phyloP scores from a whole-genome alignment of 2,113 vertebrate genomes.

The Syrrhaptes paradoxus region DNA sequence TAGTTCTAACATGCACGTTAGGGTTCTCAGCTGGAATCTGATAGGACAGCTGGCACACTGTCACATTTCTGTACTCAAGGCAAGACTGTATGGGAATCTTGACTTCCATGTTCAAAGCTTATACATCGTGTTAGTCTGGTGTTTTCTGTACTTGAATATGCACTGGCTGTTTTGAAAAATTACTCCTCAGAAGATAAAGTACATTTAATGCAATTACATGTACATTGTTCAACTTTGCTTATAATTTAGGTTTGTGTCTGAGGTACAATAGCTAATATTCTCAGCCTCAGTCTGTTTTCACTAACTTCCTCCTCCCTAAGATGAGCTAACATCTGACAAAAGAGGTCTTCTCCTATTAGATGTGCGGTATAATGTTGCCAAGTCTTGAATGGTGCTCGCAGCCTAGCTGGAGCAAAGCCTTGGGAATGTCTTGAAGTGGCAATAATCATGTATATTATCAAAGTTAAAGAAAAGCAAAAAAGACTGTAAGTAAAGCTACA shows the following conservation, averaged over 20 bases:
- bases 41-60: background rate
- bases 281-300: background rate
- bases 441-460: background rate
- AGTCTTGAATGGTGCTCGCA: accelerated
- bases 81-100: background rate
- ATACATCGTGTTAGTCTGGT: background rate
- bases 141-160: background rate
- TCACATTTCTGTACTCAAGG: accelerated
- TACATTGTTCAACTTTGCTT: background rate
- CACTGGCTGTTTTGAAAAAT: background rate
- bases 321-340: background rate
- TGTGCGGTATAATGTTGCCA: background rate
- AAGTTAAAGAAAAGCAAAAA: background rate
- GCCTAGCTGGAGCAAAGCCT: background rate
- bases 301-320: background rate
- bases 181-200: background rate
- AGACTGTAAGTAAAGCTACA: background rate
- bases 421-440: background rate
- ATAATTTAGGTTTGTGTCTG: background rate
- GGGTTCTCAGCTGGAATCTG: background rate
- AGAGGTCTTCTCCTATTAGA: background rate
- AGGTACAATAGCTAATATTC: background rate
- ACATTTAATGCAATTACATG: background rate
- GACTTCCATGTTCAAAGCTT: background rate
- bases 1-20: background rate